These are phyloP conservation scores for Anthrax anthrax DNA, from an alignment of 2,888 invertebrate species.

Conservation along the genomic window DNA sequence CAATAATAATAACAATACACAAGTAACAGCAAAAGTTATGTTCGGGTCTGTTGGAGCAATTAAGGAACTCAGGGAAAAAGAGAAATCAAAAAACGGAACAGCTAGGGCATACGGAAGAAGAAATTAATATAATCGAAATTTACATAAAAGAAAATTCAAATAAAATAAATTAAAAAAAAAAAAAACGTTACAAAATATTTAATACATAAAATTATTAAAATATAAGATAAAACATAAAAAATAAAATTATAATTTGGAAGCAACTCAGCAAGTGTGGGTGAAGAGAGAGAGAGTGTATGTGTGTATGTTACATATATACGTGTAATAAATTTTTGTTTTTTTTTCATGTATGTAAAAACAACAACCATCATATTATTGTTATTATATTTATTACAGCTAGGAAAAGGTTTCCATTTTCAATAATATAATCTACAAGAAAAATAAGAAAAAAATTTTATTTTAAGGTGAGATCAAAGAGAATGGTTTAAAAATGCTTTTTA, in stretches of 20 bases:
- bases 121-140: conserved; percentile 18
- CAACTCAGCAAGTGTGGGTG: too few relatives aligned
- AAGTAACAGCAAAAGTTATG: conserved; percentile 59
- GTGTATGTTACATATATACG: too few relatives aligned
- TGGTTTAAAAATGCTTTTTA: neutral
- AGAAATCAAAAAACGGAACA: conserved; percentile 46
- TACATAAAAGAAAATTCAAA: too few relatives aligned
- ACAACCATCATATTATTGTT: too few relatives aligned
- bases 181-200: too few relatives aligned
- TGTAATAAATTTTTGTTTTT: too few relatives aligned
- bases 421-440: neutral
- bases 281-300: too few relatives aligned
- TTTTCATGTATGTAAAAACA: too few relatives aligned
- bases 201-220: too few relatives aligned
- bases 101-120: conserved; percentile 27
- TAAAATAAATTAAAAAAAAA: too few relatives aligned
- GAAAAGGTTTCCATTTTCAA: neutral
- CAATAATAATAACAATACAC: conserved; percentile 17
- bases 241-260: neutral
- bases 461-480: neutral
- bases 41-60: conserved; percentile 59
- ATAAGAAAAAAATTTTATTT: neutral
- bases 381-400: neutral
- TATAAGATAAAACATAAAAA: too few relatives aligned
- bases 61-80: conserved; percentile 57